Conservation (phyloP, 2,113 vertebrate species). For the Colinus virginianus region DNA sequence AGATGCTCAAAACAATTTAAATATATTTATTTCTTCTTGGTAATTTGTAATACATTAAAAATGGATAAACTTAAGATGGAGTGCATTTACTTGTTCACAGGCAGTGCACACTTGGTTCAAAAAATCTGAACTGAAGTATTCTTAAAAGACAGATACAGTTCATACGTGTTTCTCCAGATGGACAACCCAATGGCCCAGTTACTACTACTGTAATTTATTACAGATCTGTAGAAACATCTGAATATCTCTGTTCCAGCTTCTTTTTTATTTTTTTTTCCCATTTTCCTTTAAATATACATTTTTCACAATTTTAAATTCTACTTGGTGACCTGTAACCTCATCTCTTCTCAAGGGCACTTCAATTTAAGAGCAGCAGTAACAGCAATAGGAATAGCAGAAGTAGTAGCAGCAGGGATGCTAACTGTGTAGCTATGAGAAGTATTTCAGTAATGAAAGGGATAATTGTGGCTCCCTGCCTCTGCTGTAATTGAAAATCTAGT, state of each 20-base stretch:
- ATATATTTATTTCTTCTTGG: neutral
- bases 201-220: neutral
- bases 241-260: neutral
- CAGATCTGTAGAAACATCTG: neutral
- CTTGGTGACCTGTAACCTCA: conserved; percentile 58
- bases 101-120: neutral
- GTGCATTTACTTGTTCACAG: neutral
- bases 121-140: neutral
- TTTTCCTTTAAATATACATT: conserved; percentile 27
- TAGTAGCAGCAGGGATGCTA: conserved; percentile 61
- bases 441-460: conserved; percentile 75
- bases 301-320: conserved; percentile 30
- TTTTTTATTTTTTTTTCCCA: neutral
- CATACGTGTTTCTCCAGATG: neutral
- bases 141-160: neutral
- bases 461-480: conserved; percentile 78
- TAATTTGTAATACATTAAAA: neutral
- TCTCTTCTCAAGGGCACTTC: conserved; percentile 69
- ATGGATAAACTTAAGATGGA: neutral
- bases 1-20: neutral
- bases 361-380: conserved; percentile 53
- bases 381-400: conserved; percentile 50
- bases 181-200: neutral
- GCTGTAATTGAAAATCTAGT: conserved; percentile 80
- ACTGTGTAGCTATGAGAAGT: conserved; percentile 54